A percentile compares a stretch with the other conserved stretches of the same genome.
These are phyloP conservation scores for Zalophus californianus DNA, from an alignment of 2,797 vertebrate species.

Conservation along the genomic window DNA sequence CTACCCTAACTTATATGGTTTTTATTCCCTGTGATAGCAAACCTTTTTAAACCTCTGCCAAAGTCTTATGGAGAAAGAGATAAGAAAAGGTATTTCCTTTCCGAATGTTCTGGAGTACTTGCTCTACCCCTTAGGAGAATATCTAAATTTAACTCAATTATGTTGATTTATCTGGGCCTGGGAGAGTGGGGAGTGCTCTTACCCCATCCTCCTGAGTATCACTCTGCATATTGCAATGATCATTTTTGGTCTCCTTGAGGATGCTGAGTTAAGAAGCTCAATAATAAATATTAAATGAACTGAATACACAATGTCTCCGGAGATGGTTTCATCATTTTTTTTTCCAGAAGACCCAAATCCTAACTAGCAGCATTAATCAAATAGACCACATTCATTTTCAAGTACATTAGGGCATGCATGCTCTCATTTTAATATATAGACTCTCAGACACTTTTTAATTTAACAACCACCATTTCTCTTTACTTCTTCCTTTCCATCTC, in stretches of 20 bases:
- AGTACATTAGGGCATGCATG: not conserved
- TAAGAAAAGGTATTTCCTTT: not conserved
- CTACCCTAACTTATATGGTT: not conserved
- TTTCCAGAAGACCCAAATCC: slow-evolving; percentile 60
- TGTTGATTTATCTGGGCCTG: slow-evolving; percentile 9
- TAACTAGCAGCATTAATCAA: slow-evolving; percentile 64
- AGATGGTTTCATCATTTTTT: slow-evolving; percentile 63
- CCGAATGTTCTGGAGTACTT: not conserved
- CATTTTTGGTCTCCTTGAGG: slow-evolving; percentile 62
- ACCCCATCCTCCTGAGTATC: not conserved
- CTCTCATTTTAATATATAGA: slow-evolving; percentile 2
- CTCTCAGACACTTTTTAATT: slow-evolving; percentile 44
- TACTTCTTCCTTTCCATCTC: slow-evolving; percentile 8
- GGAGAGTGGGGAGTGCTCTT: not conserved
- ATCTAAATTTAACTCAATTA: slow-evolving; percentile 32
- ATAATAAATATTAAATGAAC: slow-evolving; percentile 80
- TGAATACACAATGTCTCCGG: slow-evolving; percentile 71
- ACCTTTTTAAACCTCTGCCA: not conserved
- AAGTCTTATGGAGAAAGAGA: not conserved
- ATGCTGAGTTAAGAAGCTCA: slow-evolving; percentile 70
- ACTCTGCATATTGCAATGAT: slow-evolving; percentile 37
- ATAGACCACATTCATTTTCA: slow-evolving; percentile 54
- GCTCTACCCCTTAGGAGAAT: not conserved
- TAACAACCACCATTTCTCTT: slow-evolving; percentile 4
- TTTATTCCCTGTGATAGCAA: slow-evolving; percentile 44